Base-by-base conservation (phyloP, 2,888 invertebrate species). In the Noctua fimbriata region DNA sequence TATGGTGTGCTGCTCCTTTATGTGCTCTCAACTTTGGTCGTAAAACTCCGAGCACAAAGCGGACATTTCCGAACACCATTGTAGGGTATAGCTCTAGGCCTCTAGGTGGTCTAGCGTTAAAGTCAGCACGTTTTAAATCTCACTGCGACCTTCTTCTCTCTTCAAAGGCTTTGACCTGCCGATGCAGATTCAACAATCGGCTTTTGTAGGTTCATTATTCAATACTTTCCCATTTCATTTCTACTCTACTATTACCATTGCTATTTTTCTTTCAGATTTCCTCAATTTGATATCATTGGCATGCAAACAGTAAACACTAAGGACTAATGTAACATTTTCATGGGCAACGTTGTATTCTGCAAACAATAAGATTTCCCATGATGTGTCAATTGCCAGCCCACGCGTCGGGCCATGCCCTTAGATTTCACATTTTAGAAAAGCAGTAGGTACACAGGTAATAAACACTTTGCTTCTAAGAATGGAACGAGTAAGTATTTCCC, bases 361-460 rank as follows among this genome's bases (percentile, higher is more conserved):
- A 71, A 73, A 83, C 83, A 86, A 83, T 72, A 41, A 58, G 52
- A 49, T 66, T 87, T 79, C 75, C 73, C 85, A 79, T 87, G 74
- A 72, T 16, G 80, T 87, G 84, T 70, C 84, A 84, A 87, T 78
- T 75, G 74, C 9, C 41, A 58, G 58, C 78, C 73, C 76, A 78
- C 88, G 75, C 66, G 36, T 69, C 63, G 70, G 10, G 41, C 76
- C 60, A 63, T 47, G 88, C 85, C 88, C 88, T 81, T 81, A 85
- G 85, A 87, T 87, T 81, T 87, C 85, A 78, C 82, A 84, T 87
- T 85, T 85, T 85, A 85, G 88, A 85, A 86, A 86, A 73, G n/a
- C 75, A 28, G 44, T 65, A 36, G 21, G 28, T 49, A 47, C 44
- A 72, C 3, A 2, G 28, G 81, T 65, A 41, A 65, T 9, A 36